Evolutionary conservation across 2,113 vertebrate species (phyloP).

Genomic region (Campylomormyrus numenius): DNA sequence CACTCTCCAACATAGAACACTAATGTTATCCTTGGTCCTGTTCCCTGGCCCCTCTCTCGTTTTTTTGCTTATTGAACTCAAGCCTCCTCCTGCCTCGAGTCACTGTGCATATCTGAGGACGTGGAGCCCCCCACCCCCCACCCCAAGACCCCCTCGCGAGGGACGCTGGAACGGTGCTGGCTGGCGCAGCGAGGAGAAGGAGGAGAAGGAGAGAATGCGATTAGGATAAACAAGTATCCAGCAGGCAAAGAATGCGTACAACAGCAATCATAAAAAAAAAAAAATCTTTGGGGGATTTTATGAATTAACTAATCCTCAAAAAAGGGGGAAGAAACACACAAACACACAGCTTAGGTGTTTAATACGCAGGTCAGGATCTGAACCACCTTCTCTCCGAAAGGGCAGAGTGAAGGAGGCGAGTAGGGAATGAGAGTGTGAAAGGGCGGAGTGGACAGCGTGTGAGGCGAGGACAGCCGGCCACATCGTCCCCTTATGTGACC

Average conservation of each 20-base stretch:
- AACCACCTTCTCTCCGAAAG: not conserved
- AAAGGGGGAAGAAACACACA: not conserved
- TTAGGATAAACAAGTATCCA: not conserved
- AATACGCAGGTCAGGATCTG: not conserved
- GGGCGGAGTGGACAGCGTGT: constrained; percentile 19
- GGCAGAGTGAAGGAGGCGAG: not conserved
- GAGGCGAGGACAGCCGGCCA: not conserved
- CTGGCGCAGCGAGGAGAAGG: not conserved
- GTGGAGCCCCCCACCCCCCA: not conserved
- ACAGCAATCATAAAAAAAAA: not conserved
- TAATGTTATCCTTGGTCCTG: constrained; percentile 46
- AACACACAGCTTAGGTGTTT: not conserved
- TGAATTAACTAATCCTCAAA: not conserved
- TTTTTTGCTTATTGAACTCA: constrained; percentile 27
- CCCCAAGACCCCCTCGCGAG: not conserved
- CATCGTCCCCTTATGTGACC: not conserved
- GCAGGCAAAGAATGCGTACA: not conserved
- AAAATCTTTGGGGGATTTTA: not conserved
- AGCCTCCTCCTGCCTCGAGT: not conserved
- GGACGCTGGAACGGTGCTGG: not conserved
- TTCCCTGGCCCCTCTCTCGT: constrained; percentile 29
- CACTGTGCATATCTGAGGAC: not conserved
- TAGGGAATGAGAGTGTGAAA: not conserved
- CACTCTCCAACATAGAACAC: constrained; percentile 27
- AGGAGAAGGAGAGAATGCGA: not conserved